phyloP scores from a whole-genome alignment of 2,113 vertebrate genomes.

The Platanista minor region DNA sequence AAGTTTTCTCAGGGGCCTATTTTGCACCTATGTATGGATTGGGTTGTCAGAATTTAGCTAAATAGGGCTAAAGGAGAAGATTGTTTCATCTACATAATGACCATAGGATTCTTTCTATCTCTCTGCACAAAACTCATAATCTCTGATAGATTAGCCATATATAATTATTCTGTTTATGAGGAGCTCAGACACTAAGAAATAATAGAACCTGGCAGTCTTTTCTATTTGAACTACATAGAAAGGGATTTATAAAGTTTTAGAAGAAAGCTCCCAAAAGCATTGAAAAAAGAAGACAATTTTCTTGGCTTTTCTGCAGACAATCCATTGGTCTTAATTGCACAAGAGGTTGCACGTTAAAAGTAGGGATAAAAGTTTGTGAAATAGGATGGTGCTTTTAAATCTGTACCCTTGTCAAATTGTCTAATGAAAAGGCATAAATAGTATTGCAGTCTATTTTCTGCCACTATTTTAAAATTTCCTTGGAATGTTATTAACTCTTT shows the following conservation, averaged over 20 bases:
- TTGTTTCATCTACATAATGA: not conserved
- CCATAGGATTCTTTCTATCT: not conserved
- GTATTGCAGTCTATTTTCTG: not conserved
- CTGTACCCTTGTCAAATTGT: not conserved
- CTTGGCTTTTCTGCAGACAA: constrained; percentile 7
- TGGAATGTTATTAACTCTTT: not conserved
- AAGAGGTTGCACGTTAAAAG: not conserved
- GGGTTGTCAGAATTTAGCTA: not conserved
- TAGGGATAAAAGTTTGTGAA: constrained; percentile 21
- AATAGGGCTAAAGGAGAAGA: not conserved
- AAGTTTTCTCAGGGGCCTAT: not conserved
- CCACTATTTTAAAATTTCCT: not conserved
- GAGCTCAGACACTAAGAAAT: constrained; percentile 11
- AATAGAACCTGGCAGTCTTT: not conserved
- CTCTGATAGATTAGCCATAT: not conserved
- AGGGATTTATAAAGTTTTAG: constrained; percentile 34
- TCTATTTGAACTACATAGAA: constrained; percentile 3
- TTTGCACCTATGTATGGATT: not conserved
- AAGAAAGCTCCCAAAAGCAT: not conserved
- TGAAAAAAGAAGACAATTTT: constrained; percentile 38
- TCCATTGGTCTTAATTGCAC: not conserved
- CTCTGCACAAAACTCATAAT: not conserved
- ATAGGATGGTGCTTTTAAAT: not conserved
- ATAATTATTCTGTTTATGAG: not conserved
- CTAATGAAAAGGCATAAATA: not conserved